Evolutionary conservation across 2,113 vertebrate genomes (phyloP).

Genomic region (Chroicocephalus ridibundus): DNA sequence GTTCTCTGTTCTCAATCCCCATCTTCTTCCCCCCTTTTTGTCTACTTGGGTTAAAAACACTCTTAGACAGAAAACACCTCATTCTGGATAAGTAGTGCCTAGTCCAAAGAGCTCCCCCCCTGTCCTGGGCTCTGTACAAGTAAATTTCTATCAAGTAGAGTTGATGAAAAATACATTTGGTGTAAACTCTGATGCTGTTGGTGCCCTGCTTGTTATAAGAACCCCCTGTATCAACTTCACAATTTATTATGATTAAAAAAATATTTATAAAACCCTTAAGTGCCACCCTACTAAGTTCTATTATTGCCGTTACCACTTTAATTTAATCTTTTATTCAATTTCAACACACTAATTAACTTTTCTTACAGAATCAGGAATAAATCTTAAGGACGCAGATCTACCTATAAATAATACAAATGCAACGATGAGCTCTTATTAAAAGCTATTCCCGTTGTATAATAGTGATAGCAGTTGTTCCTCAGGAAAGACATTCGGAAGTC

Average conservation of each 20-base stretch:
- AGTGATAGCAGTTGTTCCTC: neutral
- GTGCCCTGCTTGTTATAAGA: neutral
- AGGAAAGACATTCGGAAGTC: neutral
- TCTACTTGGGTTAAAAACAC: neutral
- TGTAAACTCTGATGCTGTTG: neutral
- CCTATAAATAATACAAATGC: neutral
- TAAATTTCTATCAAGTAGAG: neutral
- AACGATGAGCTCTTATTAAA: neutral
- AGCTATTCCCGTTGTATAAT: neutral
- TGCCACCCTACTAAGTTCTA: neutral
- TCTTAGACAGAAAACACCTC: neutral
- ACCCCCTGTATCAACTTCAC: neutral
- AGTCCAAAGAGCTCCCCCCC: neutral
- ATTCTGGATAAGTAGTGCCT: neutral
- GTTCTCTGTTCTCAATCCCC: neutral
- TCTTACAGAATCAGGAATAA: neutral
- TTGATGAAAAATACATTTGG: neutral
- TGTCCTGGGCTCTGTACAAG: neutral
- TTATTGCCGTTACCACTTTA: neutral
- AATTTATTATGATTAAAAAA: neutral
- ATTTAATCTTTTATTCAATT: constrained; percentile 7
- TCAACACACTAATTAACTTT: neutral
- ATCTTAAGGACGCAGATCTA: neutral
- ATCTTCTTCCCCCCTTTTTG: neutral
- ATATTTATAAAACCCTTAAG: neutral